Conservation (phyloP, 1,140 invertebrate species). For the Dolichoris vasculosae region DNA sequence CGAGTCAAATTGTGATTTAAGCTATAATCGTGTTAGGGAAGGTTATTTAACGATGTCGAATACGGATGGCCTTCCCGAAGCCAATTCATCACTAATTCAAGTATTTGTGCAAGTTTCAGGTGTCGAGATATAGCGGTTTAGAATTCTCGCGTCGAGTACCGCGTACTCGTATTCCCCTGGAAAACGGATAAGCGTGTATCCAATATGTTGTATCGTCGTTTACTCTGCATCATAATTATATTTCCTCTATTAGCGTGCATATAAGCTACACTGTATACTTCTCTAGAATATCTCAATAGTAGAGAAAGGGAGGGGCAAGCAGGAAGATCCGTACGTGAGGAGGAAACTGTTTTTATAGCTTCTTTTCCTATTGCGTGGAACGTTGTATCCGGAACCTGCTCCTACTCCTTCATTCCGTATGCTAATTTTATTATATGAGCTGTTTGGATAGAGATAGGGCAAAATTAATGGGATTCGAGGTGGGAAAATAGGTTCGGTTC, state of each 20-base stretch:
- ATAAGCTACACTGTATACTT: neutral
- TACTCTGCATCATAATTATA: neutral
- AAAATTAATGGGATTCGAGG: neutral
- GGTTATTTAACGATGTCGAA: neutral
- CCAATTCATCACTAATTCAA: neutral
- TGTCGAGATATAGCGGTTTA: neutral
- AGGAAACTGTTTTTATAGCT: neutral
- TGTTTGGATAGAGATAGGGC: neutral
- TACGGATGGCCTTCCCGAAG: neutral
- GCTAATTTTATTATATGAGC: conserved; percentile 5
- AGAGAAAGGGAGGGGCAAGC: neutral
- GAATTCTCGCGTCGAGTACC: neutral
- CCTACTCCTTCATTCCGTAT: neutral
- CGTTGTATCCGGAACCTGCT: neutral
- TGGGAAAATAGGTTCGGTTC: neutral
- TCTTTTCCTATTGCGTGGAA: neutral
- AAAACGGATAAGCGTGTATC: neutral
- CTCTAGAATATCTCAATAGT: neutral
- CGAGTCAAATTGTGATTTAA: neutral
- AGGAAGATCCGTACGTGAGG: neutral
- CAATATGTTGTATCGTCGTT: neutral
- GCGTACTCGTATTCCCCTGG: neutral
- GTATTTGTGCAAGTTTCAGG: neutral
- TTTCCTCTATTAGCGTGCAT: neutral
- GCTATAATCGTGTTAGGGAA: neutral